Conservation (phyloP, 1,140 invertebrate species). For the Aphelinus atriplicis region DNA sequence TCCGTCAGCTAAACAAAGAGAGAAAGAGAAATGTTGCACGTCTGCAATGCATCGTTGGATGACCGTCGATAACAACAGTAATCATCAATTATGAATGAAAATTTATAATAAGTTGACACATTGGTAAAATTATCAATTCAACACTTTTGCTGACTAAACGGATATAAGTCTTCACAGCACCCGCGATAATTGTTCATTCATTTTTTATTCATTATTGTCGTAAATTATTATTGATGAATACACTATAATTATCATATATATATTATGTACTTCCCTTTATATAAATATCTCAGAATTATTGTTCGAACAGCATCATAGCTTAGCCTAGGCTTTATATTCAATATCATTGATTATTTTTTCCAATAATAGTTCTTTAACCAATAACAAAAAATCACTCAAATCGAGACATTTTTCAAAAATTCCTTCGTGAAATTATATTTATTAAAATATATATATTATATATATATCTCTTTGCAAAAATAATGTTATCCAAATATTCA, state of each 20-base stretch:
- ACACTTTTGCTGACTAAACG: slow-evolving; percentile 10
- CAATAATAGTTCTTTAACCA: slow-evolving; percentile 1
- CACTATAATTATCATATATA: slow-evolving; percentile 52
- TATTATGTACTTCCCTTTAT: slow-evolving; percentile 44
- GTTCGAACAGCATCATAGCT: slow-evolving; percentile 67
- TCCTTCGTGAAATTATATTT: not conserved
- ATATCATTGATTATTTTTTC: slow-evolving; percentile 36
- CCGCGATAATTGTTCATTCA: slow-evolving; percentile 36
- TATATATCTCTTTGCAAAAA: not conserved
- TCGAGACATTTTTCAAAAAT: slow-evolving; percentile 18
- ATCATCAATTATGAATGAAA: too few relatives aligned
- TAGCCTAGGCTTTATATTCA: slow-evolving; percentile 55
- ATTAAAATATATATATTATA: slow-evolving; percentile 12
- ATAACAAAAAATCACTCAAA: slow-evolving; percentile 15
- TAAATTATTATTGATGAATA: slow-evolving; percentile 56
- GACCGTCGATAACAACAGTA: too few relatives aligned
- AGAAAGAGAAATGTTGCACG: not conserved
- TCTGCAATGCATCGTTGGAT: too few relatives aligned
- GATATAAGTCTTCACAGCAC: slow-evolving; percentile 36
- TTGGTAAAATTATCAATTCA: too few relatives aligned
- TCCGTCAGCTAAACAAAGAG: not conserved
- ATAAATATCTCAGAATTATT: slow-evolving; percentile 65
- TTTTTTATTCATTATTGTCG: slow-evolving; percentile 53
- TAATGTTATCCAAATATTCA: not conserved
- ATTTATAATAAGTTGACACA: too few relatives aligned